Percentiles rank a stretch among this genome's conserved stretches.
Conservation (phyloP, 2,113 vertebrate genomes). For the Mixornis gularis region DNA sequence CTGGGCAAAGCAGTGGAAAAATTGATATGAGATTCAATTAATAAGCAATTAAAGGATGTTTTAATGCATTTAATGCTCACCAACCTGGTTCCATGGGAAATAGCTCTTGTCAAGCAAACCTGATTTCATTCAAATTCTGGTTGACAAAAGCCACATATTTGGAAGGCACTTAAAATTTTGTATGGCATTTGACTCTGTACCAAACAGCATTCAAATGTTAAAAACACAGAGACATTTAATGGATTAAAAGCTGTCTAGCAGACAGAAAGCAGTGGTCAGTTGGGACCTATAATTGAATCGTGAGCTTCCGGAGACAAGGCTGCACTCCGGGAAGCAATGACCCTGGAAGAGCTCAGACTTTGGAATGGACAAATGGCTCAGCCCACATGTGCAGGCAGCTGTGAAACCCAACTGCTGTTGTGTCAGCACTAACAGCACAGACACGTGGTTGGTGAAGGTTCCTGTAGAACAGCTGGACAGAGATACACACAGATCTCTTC, state of each 20-base stretch:
- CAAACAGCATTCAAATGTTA: background rate
- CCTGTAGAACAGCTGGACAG: background rate
- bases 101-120: background rate
- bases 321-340: background rate
- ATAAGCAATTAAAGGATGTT: background rate
- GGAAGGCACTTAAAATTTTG: background rate
- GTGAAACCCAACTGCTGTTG: background rate
- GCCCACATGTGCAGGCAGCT: background rate
- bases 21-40: background rate
- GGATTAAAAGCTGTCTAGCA: background rate
- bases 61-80: background rate
- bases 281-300: background rate
- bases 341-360: background rate
- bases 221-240: background rate
- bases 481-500: background rate
- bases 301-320: background rate
- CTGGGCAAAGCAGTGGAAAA: background rate
- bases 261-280: background rate
- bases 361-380: background rate
- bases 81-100: background rate
- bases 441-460: background rate
- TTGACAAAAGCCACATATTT: background rate
- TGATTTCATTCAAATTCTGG: background rate
- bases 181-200: background rate
- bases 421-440: rapidly evolving